A percentile compares a stretch with the other conserved stretches of the same genome.
Evolutionary conservation across 2,888 invertebrate genomes (phyloP).

Genomic region (Alloplasta piceator): DNA sequence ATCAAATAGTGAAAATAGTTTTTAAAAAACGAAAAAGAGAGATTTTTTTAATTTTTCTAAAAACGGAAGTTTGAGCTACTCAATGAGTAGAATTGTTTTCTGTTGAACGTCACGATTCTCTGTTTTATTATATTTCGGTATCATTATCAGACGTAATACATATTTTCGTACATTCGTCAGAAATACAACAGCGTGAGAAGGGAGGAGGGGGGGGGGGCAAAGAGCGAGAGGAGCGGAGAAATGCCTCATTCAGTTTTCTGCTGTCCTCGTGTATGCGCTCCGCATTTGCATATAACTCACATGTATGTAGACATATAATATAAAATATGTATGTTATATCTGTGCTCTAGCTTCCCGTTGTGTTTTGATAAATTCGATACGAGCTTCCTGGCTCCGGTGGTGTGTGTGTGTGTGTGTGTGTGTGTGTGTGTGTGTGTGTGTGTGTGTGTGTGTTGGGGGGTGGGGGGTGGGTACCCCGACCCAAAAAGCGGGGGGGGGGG

Average conservation of each 20-base stretch:
- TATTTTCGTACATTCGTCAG: neutral
- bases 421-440: neutral
- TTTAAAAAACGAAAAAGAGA: too few relatives aligned
- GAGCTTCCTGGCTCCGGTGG: slow-evolving; percentile 74
- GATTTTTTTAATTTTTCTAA: too few relatives aligned
- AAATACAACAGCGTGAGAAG: neutral
- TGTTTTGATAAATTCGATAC: slow-evolving; percentile 80
- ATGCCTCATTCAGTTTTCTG: slow-evolving; percentile 50
- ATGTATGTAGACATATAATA: too few relatives aligned
- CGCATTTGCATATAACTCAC: slow-evolving; percentile 2
- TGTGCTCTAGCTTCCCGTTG: slow-evolving; percentile 76
- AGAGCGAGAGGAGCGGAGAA: slow-evolving; percentile 7
- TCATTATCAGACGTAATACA: neutral
- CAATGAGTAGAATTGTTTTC: neutral
- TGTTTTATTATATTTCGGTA: too few relatives aligned
- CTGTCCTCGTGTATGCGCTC: slow-evolving; percentile 30
- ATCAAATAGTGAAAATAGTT: too few relatives aligned
- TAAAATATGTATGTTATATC: slow-evolving; percentile 41
- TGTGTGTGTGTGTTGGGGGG: neutral
- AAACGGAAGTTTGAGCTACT: too few relatives aligned
- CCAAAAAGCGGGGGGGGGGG: slow-evolving; percentile 13
- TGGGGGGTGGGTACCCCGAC: slow-evolving; percentile 5
- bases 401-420: slow-evolving; percentile 10
- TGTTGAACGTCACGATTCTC: neutral
- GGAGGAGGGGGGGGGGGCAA: neutral